Base-by-base conservation (phyloP, 2,888 invertebrate species). In the Anarsia innoxiella region DNA sequence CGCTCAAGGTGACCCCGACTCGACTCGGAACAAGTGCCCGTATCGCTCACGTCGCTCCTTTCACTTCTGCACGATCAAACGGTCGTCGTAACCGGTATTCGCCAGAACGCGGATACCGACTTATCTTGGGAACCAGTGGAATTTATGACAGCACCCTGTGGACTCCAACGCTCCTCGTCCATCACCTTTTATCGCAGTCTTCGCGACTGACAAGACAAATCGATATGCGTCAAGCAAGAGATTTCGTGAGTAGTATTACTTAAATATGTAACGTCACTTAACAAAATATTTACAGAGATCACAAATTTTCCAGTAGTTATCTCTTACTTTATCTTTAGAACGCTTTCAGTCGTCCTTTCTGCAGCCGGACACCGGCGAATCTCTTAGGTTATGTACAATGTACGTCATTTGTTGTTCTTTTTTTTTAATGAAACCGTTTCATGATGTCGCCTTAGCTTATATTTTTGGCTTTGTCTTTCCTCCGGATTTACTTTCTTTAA, bases 201-300 rank as follows among this genome's bases (percentile, higher is more conserved):
- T 58, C 64, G 56, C 66, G 77, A 66, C 79, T 79, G 80, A 77
- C 78, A 74, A 75, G 76, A 72, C 74, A 57, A 77, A 80, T 80
- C 84, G 79, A 84, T 82, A 84, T 84, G 84, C 83, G 84, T 66
- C 83, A 79, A 68, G 73, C 82, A 48, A 61, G 82, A 70, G 83
- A 84, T 65, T 63, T 77, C 51, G 84, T 84, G 59, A 84, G 84
- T 84, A 74, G n/a, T n/a, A n/a, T n/a, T n/a, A n/a, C n/a, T 52
- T 49, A 19, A 8, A 19, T 19, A 5, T 5, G 19, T 13, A 55
- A 53, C 48, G 37, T 49, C 56, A n/a, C n/a, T 33, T 26, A 14
- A 25, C 33, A 11, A 73, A 74, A 74, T 75, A 70, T 77, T 75
- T 67, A 59, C 45, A 32, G 37, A 28, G 37, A 41, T 48, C 48